Evolutionary conservation across 2,888 invertebrate species (phyloP).

Genomic region (Zootermopsis nevadensis): DNA sequence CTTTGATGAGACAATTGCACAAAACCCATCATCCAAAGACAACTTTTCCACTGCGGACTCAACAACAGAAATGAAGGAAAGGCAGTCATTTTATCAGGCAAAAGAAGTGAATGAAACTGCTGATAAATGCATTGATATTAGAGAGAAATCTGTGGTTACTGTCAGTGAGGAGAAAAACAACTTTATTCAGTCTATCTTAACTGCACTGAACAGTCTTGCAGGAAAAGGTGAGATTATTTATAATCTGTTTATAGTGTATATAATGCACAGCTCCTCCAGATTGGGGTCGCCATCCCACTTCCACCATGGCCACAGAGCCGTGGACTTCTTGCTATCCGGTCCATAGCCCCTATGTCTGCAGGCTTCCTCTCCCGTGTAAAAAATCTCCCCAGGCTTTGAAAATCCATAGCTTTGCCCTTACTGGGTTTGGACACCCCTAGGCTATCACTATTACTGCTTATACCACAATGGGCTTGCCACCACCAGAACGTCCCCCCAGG

Average conservation of each 20-base stretch:
- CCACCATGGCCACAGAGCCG: too few relatives aligned
- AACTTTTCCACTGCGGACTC: background rate
- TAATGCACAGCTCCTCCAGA: too few relatives aligned
- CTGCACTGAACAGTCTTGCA: conserved; percentile 38
- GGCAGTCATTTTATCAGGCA: background rate
- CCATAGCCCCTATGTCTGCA: too few relatives aligned
- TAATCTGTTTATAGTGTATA: background rate
- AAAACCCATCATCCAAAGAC: background rate
- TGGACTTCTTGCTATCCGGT: too few relatives aligned
- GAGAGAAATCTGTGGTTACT: background rate
- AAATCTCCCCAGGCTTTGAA: too few relatives aligned
- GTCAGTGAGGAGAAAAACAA: conserved; percentile 19
- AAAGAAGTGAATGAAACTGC: background rate
- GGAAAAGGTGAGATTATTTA: conserved; percentile 39
- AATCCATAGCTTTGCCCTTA: too few relatives aligned
- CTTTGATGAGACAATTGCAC: background rate
- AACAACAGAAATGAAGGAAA: background rate
- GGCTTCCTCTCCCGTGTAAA: too few relatives aligned
- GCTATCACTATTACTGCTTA: too few relatives aligned
- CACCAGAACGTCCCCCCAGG: too few relatives aligned
- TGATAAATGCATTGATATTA: background rate
- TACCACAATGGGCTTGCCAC: too few relatives aligned
- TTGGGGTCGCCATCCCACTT: too few relatives aligned
- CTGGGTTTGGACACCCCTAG: too few relatives aligned
- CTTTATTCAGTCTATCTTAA: conserved; percentile 37